phyloP scores from a whole-genome alignment of 2,113 vertebrate species.

The Heterotilapia buettikoferi region DNA sequence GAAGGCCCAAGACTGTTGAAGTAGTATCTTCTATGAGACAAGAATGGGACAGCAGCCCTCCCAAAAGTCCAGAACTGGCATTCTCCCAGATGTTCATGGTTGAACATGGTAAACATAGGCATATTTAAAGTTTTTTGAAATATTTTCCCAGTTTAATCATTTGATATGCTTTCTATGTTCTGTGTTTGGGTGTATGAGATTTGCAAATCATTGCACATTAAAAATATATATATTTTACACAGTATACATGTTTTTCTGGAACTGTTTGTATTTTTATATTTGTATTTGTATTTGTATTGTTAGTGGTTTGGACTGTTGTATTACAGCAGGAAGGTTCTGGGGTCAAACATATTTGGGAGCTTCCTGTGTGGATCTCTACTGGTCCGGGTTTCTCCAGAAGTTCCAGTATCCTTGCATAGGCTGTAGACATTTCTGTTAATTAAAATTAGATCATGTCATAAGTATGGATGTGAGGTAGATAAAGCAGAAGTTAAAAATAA shows the following conservation, averaged over 20 bases:
- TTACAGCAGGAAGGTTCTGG: not conserved
- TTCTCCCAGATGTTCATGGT: not conserved
- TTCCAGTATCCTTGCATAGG: not conserved
- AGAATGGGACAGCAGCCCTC: not conserved
- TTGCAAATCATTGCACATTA: not conserved
- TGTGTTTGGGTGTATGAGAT: not conserved
- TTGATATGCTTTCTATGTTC: not conserved
- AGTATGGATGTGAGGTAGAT: not conserved
- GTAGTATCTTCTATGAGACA: not conserved
- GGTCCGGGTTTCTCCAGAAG: not conserved
- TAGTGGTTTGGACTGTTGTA: not conserved
- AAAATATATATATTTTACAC: not conserved
- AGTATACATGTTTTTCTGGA: not conserved
- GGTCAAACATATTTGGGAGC: not conserved
- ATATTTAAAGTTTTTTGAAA: not conserved
- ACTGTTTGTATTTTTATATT: not conserved
- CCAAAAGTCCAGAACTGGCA: not conserved
- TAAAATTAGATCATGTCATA: accelerated
- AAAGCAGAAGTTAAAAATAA: not conserved
- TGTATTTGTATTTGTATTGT: not conserved
- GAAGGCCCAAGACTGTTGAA: not conserved
- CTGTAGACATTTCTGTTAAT: not conserved
- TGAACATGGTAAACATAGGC: not conserved
- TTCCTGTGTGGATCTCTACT: not conserved
- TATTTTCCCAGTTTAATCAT: not conserved